A percentile compares a stretch with the other conserved stretches of the same genome.
These are phyloP conservation scores for Thoracochromis brauschi DNA, from an alignment of 2,113 vertebrate species.

Conservation along the genomic window DNA sequence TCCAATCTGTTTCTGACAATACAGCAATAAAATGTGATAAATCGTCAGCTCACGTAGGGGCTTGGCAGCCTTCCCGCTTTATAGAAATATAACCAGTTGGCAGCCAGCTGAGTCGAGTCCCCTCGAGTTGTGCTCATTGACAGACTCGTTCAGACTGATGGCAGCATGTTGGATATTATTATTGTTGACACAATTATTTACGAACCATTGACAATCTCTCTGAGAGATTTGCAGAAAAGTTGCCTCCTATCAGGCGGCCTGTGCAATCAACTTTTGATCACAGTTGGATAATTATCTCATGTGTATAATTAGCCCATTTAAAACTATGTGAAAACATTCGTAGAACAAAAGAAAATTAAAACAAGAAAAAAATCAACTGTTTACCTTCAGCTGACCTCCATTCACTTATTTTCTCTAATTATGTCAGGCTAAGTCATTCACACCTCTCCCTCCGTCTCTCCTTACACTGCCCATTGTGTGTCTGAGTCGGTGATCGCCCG, in stretches of 20 bases:
- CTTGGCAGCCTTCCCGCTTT: neutral
- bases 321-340: accelerated
- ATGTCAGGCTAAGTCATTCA: neutral
- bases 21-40: neutral
- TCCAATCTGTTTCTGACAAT: neutral
- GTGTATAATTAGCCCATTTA: neutral
- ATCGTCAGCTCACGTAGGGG: accelerated
- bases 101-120: neutral
- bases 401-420: neutral
- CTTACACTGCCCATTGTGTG: neutral
- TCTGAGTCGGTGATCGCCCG: neutral
- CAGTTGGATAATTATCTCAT: neutral
- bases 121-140: neutral
- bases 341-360: neutral
- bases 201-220: neutral
- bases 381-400: neutral
- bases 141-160: neutral
- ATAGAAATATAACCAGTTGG: neutral
- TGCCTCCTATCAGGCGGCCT: neutral
- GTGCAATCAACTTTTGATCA: neutral
- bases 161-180: neutral
- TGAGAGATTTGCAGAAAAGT: neutral
- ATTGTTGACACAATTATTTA: neutral
- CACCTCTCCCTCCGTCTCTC: neutral
- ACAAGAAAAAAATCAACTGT: neutral